Evolutionary conservation across 23 tunicate species (phyloP).

Genomic region (Trididemnum clinides): DNA sequence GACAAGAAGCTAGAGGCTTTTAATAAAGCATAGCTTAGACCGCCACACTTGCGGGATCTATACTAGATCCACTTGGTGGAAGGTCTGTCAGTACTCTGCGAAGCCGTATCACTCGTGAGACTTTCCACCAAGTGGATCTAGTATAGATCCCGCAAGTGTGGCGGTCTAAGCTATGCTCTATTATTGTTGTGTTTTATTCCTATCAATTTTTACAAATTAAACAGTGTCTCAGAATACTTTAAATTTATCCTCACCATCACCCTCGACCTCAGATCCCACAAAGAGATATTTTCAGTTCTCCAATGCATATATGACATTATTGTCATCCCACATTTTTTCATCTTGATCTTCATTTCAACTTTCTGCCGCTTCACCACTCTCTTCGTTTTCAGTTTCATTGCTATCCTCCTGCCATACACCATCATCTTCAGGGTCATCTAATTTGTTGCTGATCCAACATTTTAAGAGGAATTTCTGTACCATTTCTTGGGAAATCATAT

Average conservation of each 20-base stretch:
- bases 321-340: slow-evolving; percentile 7
- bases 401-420: neutral
- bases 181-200: neutral
- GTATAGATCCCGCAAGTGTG: too few relatives aligned
- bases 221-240: slow-evolving; percentile 16
- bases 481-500: neutral
- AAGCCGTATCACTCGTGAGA: too few relatives aligned
- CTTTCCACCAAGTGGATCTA: too few relatives aligned
- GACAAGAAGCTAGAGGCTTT: too few relatives aligned
- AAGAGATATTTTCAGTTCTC: slow-evolving; percentile 24
- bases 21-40: too few relatives aligned
- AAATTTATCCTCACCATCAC: slow-evolving; percentile 7
- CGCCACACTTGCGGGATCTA: too few relatives aligned
- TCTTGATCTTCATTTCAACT: neutral
- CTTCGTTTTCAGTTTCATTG: slow-evolving; percentile 4
- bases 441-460: neutral
- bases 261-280: slow-evolving; percentile 7
- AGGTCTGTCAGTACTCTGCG: too few relatives aligned
- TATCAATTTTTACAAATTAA: neutral
- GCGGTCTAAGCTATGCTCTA: too few relatives aligned
- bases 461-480: neutral
- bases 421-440: slow-evolving; percentile 21
- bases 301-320: neutral
- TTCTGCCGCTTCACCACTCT: neutral
- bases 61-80: too few relatives aligned